Conservation (phyloP, 2,797 vertebrate species). For the Euthynnus affinis region DNA sequence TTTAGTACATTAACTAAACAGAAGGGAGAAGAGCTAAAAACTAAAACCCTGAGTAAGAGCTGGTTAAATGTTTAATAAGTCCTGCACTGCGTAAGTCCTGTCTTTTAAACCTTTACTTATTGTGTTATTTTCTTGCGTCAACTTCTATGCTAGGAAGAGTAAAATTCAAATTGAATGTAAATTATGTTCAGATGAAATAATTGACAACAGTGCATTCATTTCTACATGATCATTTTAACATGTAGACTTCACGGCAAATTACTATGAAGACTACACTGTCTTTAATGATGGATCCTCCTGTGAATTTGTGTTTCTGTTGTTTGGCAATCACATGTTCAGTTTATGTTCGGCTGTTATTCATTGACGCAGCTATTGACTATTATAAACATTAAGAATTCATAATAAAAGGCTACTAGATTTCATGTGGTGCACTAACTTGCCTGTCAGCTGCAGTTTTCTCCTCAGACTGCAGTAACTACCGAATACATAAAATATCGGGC, state of each 20-base stretch:
- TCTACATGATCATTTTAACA: slow-evolving; percentile 1
- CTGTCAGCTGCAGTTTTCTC: background rate
- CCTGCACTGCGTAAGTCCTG: background rate
- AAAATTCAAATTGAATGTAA: background rate
- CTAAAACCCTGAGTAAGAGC: slow-evolving; percentile 19
- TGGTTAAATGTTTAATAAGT: slow-evolving; percentile 55
- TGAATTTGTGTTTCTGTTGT: slow-evolving; percentile 37
- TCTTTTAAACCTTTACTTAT: background rate
- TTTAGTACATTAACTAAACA: slow-evolving; percentile 41
- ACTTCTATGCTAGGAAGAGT: background rate
- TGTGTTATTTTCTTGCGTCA: background rate
- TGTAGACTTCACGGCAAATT: background rate
- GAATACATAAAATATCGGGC: background rate
- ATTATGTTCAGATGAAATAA: background rate
- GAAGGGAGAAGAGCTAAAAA: slow-evolving; percentile 9
- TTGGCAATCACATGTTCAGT: slow-evolving; percentile 21
- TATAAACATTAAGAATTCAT: slow-evolving; percentile 30
- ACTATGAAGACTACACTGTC: background rate
- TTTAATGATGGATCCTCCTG: background rate
- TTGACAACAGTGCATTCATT: background rate
- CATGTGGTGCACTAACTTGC: background rate
- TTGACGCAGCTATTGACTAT: slow-evolving; percentile 22
- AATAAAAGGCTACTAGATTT: background rate
- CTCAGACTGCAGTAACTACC: slow-evolving; percentile 22
- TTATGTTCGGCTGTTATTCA: background rate